Conservation (phyloP, 2,113 vertebrate genomes). For the Malurus elegans region DNA sequence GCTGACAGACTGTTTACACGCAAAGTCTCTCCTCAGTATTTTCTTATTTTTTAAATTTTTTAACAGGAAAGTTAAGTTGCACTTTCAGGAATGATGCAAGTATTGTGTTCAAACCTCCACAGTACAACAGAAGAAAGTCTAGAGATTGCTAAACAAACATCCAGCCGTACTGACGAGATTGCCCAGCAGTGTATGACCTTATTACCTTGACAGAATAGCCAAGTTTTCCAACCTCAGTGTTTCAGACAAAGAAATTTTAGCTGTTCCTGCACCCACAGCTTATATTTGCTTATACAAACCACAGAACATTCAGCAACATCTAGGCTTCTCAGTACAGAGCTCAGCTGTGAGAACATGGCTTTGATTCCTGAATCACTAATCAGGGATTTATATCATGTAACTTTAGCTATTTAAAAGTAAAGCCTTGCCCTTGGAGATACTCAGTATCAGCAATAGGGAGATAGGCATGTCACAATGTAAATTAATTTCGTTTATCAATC, state of each 20-base stretch:
- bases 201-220: neutral
- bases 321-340: neutral
- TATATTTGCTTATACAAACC: neutral
- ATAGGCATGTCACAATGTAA: neutral
- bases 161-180: neutral
- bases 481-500: neutral
- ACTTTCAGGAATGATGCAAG: neutral
- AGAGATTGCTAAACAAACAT: neutral
- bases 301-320: neutral
- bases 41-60: neutral
- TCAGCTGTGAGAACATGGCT: neutral
- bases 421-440: neutral
- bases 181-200: accelerated
- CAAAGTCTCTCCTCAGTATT: neutral
- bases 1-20: neutral
- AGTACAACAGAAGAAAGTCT: neutral
- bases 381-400: neutral
- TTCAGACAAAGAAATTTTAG: neutral
- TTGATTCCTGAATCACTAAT: neutral
- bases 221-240: neutral
- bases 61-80: neutral
- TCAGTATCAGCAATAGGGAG: neutral
- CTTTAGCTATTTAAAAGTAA: neutral
- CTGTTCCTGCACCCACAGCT: neutral
- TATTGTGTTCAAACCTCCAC: neutral